Evolutionary conservation across 2,797 vertebrate species (phyloP).

Genomic region (Aphelocoma californica): DNA sequence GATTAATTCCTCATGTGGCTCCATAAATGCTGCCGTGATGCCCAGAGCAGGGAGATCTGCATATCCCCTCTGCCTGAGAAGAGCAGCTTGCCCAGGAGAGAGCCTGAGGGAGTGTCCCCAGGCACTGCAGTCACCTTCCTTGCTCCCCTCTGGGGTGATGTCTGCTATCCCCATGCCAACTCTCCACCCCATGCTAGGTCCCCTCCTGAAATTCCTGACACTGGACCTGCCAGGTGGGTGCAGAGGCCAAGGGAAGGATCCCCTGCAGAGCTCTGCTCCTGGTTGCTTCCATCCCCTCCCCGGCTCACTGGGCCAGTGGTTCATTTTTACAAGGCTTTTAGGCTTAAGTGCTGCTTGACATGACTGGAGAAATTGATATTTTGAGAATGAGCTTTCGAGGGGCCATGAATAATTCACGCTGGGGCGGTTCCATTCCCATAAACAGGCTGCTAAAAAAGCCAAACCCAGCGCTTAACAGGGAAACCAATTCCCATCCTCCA

Average conservation of each 20-base stretch:
- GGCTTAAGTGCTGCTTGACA: conserved; percentile 69
- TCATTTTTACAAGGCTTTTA: conserved; percentile 69
- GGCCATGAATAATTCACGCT: conserved; percentile 66
- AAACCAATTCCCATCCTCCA: conserved; percentile 22
- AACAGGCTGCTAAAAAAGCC: conserved; percentile 48
- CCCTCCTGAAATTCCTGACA: not conserved
- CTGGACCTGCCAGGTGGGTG: not conserved
- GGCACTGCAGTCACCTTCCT: not conserved
- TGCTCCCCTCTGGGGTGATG: not conserved
- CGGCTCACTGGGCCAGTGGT: not conserved
- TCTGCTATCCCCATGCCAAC: not conserved
- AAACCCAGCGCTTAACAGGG: conserved; percentile 22
- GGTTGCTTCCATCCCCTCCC: not conserved
- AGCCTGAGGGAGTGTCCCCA: not conserved
- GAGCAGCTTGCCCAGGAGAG: not conserved
- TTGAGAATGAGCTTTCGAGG: conserved; percentile 58
- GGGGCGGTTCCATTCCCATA: conserved; percentile 60
- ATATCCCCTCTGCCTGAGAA: not conserved
- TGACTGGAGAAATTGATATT: conserved; percentile 71
- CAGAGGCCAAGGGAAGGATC: not conserved
- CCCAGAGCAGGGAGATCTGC: not conserved
- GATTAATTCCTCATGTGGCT: not conserved
- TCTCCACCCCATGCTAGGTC: accelerated
- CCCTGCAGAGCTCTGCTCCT: not conserved
- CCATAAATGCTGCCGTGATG: not conserved